phyloP scores from a whole-genome alignment of 1,140 invertebrate genomes.

The Cecropterus lyciades region DNA sequence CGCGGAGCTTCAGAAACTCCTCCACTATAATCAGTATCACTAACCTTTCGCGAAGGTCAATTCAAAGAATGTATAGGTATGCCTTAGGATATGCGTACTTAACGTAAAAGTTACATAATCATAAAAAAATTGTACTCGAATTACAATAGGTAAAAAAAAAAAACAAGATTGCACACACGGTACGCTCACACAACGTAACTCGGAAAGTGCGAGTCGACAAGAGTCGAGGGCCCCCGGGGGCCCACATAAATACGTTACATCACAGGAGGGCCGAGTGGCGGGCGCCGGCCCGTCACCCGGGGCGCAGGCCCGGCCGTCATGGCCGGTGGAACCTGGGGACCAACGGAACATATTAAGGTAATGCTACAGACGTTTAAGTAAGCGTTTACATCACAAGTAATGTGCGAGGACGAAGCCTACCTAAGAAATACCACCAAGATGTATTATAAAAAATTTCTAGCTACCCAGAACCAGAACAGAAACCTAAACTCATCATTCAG shows the following conservation, averaged over 20 bases:
- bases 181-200: conserved; percentile 55
- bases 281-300: conserved; percentile 17
- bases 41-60: conserved; percentile 83
- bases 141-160: conserved; percentile 55
- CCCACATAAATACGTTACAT: no score
- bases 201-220: conserved; percentile 35
- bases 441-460: no score
- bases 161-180: conserved; percentile 66
- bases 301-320: conserved; percentile 78
- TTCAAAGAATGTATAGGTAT: conserved; percentile 83
- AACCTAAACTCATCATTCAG: no score
- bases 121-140: conserved; percentile 69
- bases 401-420: no score
- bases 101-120: conserved; percentile 65
- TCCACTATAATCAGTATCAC: conserved; percentile 79
- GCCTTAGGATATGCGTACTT: conserved; percentile 75
- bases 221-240: no score
- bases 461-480: no score
- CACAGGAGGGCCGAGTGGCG: conserved; percentile 41
- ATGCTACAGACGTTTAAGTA: no score
- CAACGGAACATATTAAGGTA: no score
- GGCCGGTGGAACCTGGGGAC: conserved; percentile 79
- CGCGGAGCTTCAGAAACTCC: conserved; percentile 63
- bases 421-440: no score
- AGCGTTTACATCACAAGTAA: no score